Percentiles rank a stretch among this genome's conserved stretches.
phyloP scores from a whole-genome alignment of 2,888 invertebrate genomes.

The Melanchra persicariae region DNA sequence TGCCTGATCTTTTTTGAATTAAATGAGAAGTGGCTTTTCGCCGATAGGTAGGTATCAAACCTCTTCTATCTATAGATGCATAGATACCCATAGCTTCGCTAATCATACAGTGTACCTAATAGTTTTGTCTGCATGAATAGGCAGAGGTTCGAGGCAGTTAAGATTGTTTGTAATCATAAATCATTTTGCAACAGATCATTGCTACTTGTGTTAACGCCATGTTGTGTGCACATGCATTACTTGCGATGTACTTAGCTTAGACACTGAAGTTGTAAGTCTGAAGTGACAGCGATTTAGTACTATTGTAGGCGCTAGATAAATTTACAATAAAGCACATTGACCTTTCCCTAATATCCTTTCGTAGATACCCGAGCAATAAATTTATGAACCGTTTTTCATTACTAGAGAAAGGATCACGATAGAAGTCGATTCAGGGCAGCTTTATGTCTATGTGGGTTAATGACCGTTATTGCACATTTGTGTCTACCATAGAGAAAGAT shows the following conservation, averaged over 20 bases:
- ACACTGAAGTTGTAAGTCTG: constrained; percentile 24
- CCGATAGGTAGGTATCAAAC: background rate
- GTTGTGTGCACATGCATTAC: constrained; percentile 44
- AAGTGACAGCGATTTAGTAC: constrained; percentile 31
- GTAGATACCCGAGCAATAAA: too few relatives aligned
- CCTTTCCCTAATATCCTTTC: too few relatives aligned
- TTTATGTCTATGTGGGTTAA: too few relatives aligned
- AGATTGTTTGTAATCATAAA: constrained; percentile 46
- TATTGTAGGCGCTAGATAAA: too few relatives aligned
- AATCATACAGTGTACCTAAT: constrained; percentile 1
- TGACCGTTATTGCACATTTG: too few relatives aligned
- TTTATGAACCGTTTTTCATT: too few relatives aligned
- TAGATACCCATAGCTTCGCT: background rate
- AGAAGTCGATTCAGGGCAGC: too few relatives aligned
- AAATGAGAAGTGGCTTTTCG: background rate
- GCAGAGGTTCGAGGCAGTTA: constrained; percentile 19
- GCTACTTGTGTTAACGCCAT: constrained; percentile 47
- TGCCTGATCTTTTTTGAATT: background rate
- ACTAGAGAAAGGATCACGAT: too few relatives aligned
- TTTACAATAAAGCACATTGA: too few relatives aligned
- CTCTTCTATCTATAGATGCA: background rate
- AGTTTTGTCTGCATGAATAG: constrained; percentile 25
- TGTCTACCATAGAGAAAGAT: too few relatives aligned
- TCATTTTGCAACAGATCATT: constrained; percentile 53
- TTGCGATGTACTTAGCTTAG: background rate